Evolutionary conservation across 2,888 invertebrate genomes (phyloP).

Genomic region (Augiades crinisus): DNA sequence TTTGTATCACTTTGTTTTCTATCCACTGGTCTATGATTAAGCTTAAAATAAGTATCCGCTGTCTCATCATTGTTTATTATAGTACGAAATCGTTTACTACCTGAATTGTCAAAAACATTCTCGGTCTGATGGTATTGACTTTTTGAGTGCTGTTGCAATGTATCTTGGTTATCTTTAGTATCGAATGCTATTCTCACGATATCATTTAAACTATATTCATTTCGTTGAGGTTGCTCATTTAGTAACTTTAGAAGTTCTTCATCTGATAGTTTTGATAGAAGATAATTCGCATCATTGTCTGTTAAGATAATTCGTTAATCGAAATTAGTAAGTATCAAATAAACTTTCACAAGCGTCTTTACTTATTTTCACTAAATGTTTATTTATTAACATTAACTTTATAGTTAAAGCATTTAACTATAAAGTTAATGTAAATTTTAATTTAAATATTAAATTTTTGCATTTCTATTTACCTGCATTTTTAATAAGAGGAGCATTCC

Average conservation of each 20-base stretch:
- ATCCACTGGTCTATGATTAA: slow-evolving; percentile 57
- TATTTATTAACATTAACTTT: background rate
- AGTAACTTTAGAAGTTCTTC: slow-evolving; percentile 59
- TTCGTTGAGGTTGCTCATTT: slow-evolving; percentile 53
- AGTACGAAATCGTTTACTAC: slow-evolving; percentile 34
- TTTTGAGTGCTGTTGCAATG: slow-evolving; percentile 20
- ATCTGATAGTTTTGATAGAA: slow-evolving; percentile 66
- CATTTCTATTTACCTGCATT: slow-evolving; percentile 52
- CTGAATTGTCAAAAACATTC: slow-evolving; percentile 2
- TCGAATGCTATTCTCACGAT: slow-evolving; percentile 45
- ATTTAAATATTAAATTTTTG: too few species aligned
- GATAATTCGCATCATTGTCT: slow-evolving; percentile 59
- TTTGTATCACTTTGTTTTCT: slow-evolving; percentile 46
- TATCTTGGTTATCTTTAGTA: slow-evolving; percentile 13
- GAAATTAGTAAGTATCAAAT: background rate
- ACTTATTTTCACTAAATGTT: background rate
- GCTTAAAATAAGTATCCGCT: slow-evolving; percentile 48
- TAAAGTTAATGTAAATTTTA: too few species aligned
- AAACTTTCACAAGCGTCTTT: background rate
- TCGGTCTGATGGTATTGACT: slow-evolving; percentile 28
- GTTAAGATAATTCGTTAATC: slow-evolving; percentile 29
- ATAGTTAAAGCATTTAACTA: background rate
- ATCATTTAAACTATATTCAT: slow-evolving; percentile 55
- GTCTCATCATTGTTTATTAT: slow-evolving; percentile 35
- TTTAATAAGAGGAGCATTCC: slow-evolving; percentile 47